Evolutionary conservation across 2,113 vertebrate genomes (phyloP), one percentile per base, ranked within the genome.

Genomic region (Tinamus guttatus): DNA sequence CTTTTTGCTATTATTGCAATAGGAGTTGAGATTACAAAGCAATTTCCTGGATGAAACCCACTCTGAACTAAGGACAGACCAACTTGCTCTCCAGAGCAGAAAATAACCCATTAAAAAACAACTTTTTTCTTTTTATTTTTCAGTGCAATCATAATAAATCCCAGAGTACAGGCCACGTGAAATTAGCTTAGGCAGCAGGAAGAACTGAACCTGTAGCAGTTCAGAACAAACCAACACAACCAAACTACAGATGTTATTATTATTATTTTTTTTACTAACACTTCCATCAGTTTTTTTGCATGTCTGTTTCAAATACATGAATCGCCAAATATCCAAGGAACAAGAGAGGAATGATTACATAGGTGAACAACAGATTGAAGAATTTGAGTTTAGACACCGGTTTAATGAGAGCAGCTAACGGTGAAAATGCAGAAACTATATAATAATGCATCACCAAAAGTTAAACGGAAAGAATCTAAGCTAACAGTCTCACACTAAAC

Each of bases 161-260:
- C 1, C 30, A 2, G 13, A 16, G 77, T 7, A 2, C 41, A 34
- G 49, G 69, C 43, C 70, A 56, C n/a, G 1, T 11, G 54, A 40
- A 13, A 3, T 1, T 25, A 25, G 13, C 38, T 6, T 1, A 3
- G 0, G 0, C 4, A 24, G 80, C 24, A 59, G 51, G 45, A 54
- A 20, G 41, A 45, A 7, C 25, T 5, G 43, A 67, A 34, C 40
- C 74, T 70, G 79, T 36, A 1, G 4, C 64, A 1, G 5, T 7
- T n/a, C 77, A 20, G 47, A 24, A 12, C 22, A 54, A 32, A 47
- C 1, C 52, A 27, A 38, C 30, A 27, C 18, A 45, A 71, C 27
- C 7, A 41, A 17, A 15, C 52, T 34, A 20, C 15, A 13, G 38
- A 17, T 21, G 34, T 10, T n/a, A n/a, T n/a, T n/a, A n/a, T n/a